A percentile compares a stretch with the other conserved stretches of the same genome.
Conservation (phyloP, 2,113 vertebrate genomes). For the Mionectes macconnelli region DNA sequence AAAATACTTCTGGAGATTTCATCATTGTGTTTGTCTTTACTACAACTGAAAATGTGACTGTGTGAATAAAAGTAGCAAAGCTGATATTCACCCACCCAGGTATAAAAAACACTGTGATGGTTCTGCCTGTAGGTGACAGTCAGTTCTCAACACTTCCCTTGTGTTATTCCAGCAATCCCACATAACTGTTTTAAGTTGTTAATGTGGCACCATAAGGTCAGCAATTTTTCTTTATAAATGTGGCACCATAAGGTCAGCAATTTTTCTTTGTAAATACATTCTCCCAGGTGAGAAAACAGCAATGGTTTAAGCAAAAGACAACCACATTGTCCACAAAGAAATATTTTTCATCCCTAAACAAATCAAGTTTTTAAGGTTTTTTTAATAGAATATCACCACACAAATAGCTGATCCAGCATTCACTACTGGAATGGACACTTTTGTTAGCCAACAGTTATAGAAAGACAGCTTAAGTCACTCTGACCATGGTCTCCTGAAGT, state of each 20-base stretch:
- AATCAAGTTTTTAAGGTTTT: neutral
- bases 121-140: neutral
- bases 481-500: neutral
- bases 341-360: neutral
- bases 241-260: neutral
- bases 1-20: neutral
- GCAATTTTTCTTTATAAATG: neutral
- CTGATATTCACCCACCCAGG: neutral
- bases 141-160: neutral
- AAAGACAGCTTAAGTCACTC: neutral
- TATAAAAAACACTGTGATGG: neutral
- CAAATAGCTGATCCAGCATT: neutral
- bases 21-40: neutral
- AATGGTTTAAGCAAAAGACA: neutral
- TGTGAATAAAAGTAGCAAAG: neutral
- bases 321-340: fast-evolving
- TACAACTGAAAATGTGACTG: neutral
- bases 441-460: neutral
- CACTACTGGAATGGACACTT: neutral
- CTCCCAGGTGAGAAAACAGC: neutral
- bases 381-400: neutral
- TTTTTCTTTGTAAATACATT: neutral
- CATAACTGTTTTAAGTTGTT: neutral
- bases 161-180: neutral
- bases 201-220: neutral